phyloP scores from a whole-genome alignment of 2,888 invertebrate genomes.

The Brachypalpus laphriformis region DNA sequence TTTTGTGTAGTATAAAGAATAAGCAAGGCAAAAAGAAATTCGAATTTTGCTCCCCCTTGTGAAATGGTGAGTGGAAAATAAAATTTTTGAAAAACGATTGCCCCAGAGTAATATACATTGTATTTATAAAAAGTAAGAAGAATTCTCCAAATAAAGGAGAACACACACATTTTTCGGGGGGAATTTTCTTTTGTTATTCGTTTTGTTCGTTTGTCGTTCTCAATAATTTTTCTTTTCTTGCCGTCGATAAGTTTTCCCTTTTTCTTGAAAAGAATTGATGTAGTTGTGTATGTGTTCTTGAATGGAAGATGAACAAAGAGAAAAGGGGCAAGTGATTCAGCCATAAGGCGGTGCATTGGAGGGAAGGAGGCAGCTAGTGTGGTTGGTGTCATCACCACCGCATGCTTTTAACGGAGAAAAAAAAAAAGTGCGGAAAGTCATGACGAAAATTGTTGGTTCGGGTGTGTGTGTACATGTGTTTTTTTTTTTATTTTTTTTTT shows the following conservation, averaged over 20 bases:
- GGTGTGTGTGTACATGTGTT: conserved; percentile 15
- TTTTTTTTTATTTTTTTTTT: neutral
- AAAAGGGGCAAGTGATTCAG: conserved; percentile 52
- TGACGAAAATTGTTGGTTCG: conserved; percentile 12
- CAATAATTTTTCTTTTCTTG: conserved; percentile 27
- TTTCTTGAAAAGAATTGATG: conserved; percentile 49
- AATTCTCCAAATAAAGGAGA: conserved; percentile 59
- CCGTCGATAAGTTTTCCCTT: conserved; percentile 60
- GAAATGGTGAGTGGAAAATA: conserved; percentile 47
- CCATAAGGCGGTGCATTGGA: conserved; percentile 5
- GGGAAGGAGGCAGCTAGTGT: conserved; percentile 20
- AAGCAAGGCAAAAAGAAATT: conserved; percentile 6
- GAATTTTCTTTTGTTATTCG: conserved; percentile 51
- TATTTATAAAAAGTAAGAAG: conserved; percentile 40
- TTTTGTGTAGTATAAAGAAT: conserved; percentile 20
- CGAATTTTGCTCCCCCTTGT: conserved; percentile 11
- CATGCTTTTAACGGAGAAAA: conserved; percentile 54
- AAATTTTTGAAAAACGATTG: conserved; percentile 9
- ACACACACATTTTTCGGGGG: conserved; percentile 33
- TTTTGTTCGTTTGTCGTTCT: conserved; percentile 46
- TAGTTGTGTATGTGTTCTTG: conserved; percentile 14
- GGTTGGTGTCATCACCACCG: conserved; percentile 58
- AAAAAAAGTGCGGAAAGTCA: conserved; percentile 63
- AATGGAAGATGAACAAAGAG: neutral
- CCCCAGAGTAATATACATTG: conserved; percentile 8